phyloP scores from a whole-genome alignment of 2,888 invertebrate genomes.

The Erannis defoliaria region DNA sequence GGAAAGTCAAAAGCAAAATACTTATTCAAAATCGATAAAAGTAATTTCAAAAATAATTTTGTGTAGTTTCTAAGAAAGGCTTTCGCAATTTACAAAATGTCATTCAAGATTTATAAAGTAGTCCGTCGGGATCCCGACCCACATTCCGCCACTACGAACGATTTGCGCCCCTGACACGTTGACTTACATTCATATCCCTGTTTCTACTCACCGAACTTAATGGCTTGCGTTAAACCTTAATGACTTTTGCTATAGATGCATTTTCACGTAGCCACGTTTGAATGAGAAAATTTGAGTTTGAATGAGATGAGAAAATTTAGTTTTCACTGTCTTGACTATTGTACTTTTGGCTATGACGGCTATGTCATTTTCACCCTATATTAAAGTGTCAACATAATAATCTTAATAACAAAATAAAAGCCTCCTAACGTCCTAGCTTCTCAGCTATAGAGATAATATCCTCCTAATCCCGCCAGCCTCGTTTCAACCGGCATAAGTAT shows the following conservation, averaged over 20 bases:
- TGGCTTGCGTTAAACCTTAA: slow-evolving; percentile 49
- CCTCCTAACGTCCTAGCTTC: slow-evolving; percentile 18
- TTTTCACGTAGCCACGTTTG: background rate
- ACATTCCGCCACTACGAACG: slow-evolving; percentile 55
- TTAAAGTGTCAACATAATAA: slow-evolving; percentile 12
- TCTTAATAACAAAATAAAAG: slow-evolving; percentile 26
- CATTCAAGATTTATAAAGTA: slow-evolving; percentile 27
- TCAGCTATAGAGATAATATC: slow-evolving; percentile 35
- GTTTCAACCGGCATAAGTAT: slow-evolving; percentile 53
- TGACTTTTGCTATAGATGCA: slow-evolving; percentile 29
- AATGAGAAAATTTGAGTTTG: background rate
- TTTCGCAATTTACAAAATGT: slow-evolving; percentile 28
- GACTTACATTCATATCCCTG: slow-evolving; percentile 63
- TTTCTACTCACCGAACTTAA: slow-evolving; percentile 48
- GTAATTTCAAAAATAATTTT: background rate
- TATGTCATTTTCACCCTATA: background rate
- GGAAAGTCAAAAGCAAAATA: background rate
- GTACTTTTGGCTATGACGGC: background rate
- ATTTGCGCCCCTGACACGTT: slow-evolving; percentile 69
- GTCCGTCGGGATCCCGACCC: slow-evolving; percentile 54
- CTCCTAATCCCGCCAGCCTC: slow-evolving; percentile 49
- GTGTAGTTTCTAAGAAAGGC: background rate
- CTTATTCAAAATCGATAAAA: background rate
- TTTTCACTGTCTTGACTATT: background rate
- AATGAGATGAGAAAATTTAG: background rate